A percentile compares a stretch with the other conserved stretches of the same genome.
Conservation (phyloP, 1,140 invertebrate genomes). For the Bactericera cockerelli region DNA sequence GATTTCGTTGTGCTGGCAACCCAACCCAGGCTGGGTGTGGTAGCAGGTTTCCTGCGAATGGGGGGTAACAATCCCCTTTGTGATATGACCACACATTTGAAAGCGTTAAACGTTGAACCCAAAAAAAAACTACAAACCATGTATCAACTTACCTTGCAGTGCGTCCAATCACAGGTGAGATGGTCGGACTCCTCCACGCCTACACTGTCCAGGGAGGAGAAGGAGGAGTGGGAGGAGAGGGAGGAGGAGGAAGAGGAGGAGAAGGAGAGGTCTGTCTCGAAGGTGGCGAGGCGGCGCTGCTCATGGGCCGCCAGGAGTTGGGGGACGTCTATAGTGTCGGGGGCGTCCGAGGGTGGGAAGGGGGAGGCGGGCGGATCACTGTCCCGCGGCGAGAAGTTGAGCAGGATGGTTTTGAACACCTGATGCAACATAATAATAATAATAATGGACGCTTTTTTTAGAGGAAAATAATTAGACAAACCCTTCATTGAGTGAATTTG, state of each 20-base stretch:
- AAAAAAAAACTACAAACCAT: too few relatives aligned
- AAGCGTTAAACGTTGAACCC: too few relatives aligned
- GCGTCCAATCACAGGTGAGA: conserved; percentile 8
- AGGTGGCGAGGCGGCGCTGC: conserved; percentile 22
- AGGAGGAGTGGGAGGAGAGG: conserved; percentile 10
- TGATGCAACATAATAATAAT: too few relatives aligned
- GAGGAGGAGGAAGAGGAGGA: conserved; percentile 21
- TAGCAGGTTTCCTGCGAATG: too few relatives aligned
- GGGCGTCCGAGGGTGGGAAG: background rate
- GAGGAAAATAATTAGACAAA: too few relatives aligned
- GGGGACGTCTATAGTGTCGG: conserved; percentile 24
- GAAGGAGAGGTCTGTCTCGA: conserved; percentile 17
- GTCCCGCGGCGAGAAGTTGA: conserved; percentile 29
- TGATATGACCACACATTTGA: too few relatives aligned
- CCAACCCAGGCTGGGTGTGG: too few relatives aligned
- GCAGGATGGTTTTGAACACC: conserved; percentile 30
- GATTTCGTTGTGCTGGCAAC: too few relatives aligned
- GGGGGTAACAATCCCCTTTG: too few relatives aligned
- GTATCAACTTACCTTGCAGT: conserved; percentile 8
- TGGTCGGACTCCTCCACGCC: conserved; percentile 14
- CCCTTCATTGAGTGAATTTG: too few relatives aligned
- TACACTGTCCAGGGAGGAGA: conserved; percentile 15
- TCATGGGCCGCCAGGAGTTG: conserved; percentile 29
- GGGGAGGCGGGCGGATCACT: conserved; percentile 18
- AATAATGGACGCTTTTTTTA: too few relatives aligned